phyloP scores from a whole-genome alignment of 2,113 vertebrate species.

The Casuarius casuarius region DNA sequence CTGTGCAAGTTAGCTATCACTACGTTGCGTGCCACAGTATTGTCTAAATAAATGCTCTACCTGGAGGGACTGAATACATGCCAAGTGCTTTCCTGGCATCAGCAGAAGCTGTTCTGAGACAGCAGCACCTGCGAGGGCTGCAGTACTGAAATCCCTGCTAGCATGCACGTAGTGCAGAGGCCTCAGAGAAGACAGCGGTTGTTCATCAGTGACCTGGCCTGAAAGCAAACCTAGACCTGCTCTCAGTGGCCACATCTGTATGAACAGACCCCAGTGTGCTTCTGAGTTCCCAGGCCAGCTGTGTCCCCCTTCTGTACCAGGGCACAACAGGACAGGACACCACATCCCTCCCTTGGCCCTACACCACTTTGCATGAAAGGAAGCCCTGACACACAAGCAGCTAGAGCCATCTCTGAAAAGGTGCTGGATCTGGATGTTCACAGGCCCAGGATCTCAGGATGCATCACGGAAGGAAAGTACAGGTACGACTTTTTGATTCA shows the following conservation, averaged over 20 bases:
- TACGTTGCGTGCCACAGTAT: not conserved
- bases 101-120: not conserved
- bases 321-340: no score
- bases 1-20: not conserved
- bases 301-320: no score
- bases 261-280: no score
- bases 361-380: no score
- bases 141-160: not conserved
- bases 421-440: no score
- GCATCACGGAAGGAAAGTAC: no score
- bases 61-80: not conserved
- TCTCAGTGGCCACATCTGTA: not conserved
- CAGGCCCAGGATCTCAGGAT: no score
- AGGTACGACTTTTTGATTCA: no score
- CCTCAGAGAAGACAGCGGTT: not conserved
- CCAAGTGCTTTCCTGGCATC: not conserved
- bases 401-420: no score
- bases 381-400: no score
- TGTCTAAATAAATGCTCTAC: fast-evolving
- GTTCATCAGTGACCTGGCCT: fast-evolving
- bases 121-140: not conserved
- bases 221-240: not conserved
- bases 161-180: not conserved
- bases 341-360: no score
- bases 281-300: no score